Conservation (phyloP, 2,888 invertebrate species). For the Carabus problematicus region DNA sequence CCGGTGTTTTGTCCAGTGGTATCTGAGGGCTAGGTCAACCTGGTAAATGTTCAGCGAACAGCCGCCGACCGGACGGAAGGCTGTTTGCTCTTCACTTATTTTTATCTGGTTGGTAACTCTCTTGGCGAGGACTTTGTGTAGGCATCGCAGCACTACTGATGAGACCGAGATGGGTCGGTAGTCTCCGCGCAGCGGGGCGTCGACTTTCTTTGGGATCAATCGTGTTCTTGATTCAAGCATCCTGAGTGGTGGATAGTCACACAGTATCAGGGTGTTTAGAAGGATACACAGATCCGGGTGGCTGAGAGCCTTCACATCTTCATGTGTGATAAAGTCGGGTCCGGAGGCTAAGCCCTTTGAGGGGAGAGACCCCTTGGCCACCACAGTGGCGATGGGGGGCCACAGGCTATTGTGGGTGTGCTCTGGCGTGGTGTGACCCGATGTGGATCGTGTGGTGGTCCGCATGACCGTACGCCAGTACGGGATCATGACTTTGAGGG, state of each 20-base stretch:
- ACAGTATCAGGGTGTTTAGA: not conserved
- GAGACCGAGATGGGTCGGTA: conserved; percentile 41
- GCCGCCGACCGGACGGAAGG: too few relatives aligned
- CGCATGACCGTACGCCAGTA: too few relatives aligned
- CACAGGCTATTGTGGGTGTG: not conserved
- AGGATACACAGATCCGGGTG: not conserved
- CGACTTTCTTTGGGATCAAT: conserved; percentile 24
- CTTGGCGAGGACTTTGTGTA: conserved; percentile 39
- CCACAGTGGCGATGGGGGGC: not conserved
- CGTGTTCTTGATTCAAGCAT: conserved; percentile 9
- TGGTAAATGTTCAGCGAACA: too few relatives aligned
- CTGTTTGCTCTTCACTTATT: too few relatives aligned
- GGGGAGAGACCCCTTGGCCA: not conserved
- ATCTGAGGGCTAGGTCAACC: too few relatives aligned
- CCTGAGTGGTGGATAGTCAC: not conserved
- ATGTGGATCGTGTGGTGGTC: too few relatives aligned
- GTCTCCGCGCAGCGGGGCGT: not conserved
- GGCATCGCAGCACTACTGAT: conserved; percentile 34
- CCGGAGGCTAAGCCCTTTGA: not conserved
- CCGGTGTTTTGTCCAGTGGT: too few relatives aligned
- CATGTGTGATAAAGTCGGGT: not conserved
- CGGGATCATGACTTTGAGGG: conserved; percentile 46
- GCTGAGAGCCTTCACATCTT: not conserved
- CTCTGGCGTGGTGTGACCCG: not conserved
- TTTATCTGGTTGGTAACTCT: too few relatives aligned